Base-by-base conservation (phyloP, 2,888 invertebrate genomes). In the Pyrrhosoma nymphula region DNA sequence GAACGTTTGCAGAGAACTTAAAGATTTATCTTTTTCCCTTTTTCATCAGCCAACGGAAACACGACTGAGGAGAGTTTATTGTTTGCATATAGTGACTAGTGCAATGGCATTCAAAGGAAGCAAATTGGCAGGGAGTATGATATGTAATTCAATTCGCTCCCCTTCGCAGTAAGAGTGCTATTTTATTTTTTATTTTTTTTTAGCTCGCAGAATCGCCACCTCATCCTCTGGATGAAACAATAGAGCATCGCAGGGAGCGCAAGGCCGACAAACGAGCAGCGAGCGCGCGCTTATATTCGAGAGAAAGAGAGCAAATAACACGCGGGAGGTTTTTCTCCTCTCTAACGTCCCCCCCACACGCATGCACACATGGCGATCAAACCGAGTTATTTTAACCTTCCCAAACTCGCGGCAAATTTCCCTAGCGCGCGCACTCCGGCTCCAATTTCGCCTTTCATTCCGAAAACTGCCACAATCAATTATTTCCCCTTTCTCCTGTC, bases 401-500 rank as follows among this genome's bases (percentile, higher is more conserved):
- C 82, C 12, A 18, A 82, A 82, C 26, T 60, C 12, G 60, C 69
- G 69, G 35, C 12, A 26, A 69, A 26, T n/a, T 69, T 69, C 69
- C 69, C 47, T 47, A 47, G 47, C 69, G n/a, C 10, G 69, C 69
- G 14, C 69, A 8, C 82, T 12, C 82, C 14, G 26, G 30, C 35
- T 35, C 35, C 82, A 10, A 82, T 82, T 82, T 82, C 4, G 35
- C 82, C 82, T 82, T 82, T 82, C 82, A 35, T 35, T 30, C 82
- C 35, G 16, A 82, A 35, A 30, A 35, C 35, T 16, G 35, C 14
- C 82, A 82, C 35, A 35, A 30, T 82, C 82, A 35, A 82, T 82
- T 82, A 82, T 82, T 82, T 82, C 82, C 18, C 82, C 35, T 82
- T 30, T 82, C 35, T 69, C 69, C n/a, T 69, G 69, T n/a, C 69